These are phyloP conservation scores for Timema cristinae DNA, from an alignment of 2,888 invertebrate species.

Conservation along the genomic window DNA sequence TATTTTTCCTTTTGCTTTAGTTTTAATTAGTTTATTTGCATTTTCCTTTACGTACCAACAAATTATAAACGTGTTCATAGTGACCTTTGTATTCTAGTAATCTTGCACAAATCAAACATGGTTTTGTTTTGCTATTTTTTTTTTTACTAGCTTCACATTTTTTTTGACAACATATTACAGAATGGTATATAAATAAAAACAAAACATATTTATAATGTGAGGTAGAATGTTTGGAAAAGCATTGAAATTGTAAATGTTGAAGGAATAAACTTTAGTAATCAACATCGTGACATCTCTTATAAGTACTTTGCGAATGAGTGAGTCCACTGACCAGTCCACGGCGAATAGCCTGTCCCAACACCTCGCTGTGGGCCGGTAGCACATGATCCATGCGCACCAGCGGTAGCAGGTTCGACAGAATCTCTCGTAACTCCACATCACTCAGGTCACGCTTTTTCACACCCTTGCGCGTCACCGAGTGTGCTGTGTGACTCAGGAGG, in stretches of 20 bases:
- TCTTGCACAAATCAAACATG: too few relatives aligned
- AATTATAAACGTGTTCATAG: too few relatives aligned
- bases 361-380: constrained; percentile 76
- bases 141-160: too few relatives aligned
- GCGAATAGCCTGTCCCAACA: constrained; percentile 60
- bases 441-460: constrained; percentile 76
- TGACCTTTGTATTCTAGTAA: too few relatives aligned
- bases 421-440: constrained; percentile 80
- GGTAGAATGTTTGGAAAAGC: not conserved
- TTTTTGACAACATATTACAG: too few relatives aligned
- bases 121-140: too few relatives aligned
- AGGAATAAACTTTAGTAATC: not conserved
- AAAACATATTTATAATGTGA: not conserved
- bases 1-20: too few relatives aligned
- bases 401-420: constrained; percentile 77
- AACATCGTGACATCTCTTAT: not conserved
- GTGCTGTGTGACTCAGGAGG: constrained; percentile 86
- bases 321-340: constrained; percentile 27
- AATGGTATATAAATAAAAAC: too few relatives aligned
- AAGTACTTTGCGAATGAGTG: not conserved
- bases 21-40: too few relatives aligned
- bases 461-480: constrained; percentile 82
- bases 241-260: not conserved
- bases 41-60: too few relatives aligned
- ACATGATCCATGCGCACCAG: constrained; percentile 87